phyloP scores from a whole-genome alignment of 2,113 vertebrate species.

The Oreochromis aureus region DNA sequence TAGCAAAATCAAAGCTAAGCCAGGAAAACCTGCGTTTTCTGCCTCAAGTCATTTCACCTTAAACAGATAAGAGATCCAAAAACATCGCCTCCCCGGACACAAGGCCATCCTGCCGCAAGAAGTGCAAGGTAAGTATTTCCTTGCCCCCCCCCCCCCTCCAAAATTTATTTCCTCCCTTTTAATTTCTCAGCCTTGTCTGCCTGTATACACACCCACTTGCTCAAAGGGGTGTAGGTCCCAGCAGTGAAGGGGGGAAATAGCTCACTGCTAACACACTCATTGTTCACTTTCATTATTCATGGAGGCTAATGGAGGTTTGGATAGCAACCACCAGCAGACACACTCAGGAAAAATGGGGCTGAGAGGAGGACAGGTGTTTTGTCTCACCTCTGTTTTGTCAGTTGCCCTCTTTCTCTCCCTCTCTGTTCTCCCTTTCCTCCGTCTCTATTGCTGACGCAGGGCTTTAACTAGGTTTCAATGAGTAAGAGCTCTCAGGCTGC shows the following conservation, averaged over 20 bases:
- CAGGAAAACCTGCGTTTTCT: neutral
- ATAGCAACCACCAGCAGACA: slow-evolving; percentile 30
- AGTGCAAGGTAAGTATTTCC: neutral
- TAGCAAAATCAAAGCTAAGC: neutral
- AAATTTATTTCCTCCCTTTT: slow-evolving; percentile 1
- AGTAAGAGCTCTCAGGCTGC: slow-evolving; percentile 55
- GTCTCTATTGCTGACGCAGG: slow-evolving; percentile 45
- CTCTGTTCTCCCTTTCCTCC: neutral
- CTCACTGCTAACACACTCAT: slow-evolving; percentile 41
- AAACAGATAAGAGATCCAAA: slow-evolving; percentile 32
- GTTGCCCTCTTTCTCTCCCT: neutral
- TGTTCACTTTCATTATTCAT: slow-evolving; percentile 64
- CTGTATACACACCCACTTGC: neutral
- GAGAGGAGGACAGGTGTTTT: slow-evolving; percentile 40
- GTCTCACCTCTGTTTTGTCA: slow-evolving; percentile 44
- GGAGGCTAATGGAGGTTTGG: slow-evolving; percentile 60
- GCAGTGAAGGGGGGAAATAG: neutral
- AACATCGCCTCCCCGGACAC: slow-evolving; percentile 4
- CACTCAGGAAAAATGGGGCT: slow-evolving; percentile 27
- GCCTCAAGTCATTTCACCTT: neutral
- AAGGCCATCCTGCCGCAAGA: neutral
- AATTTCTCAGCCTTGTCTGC: slow-evolving; percentile 8
- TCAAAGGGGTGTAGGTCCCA: slow-evolving; percentile 12
- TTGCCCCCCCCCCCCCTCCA: accelerated
- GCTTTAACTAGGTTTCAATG: slow-evolving; percentile 48